Conservation (phyloP, 2,797 vertebrate species). For the Parauchenoglanis ngamensis region DNA sequence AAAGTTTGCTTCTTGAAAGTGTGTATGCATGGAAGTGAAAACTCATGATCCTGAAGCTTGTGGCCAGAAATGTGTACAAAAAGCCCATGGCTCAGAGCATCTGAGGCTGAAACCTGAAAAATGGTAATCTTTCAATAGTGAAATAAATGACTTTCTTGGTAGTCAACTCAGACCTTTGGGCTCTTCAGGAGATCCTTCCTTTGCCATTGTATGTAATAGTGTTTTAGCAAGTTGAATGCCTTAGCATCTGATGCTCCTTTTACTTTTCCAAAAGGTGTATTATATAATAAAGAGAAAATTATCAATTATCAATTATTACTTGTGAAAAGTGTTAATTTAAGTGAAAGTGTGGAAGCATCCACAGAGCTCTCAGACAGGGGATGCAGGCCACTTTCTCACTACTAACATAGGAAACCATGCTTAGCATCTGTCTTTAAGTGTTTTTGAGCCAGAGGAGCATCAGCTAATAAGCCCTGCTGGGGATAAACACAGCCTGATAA, state of each 20-base stretch:
- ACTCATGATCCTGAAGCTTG: background rate
- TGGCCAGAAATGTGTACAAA: background rate
- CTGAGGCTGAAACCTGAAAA: background rate
- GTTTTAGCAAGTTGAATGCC: background rate
- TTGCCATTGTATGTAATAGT: background rate
- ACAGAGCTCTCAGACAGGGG: background rate
- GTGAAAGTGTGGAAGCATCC: background rate
- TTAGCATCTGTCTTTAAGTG: slow-evolving; percentile 89
- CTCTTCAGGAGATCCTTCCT: background rate
- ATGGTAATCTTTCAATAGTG: background rate
- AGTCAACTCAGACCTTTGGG: background rate
- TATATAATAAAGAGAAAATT: background rate
- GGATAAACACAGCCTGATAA: slow-evolving; percentile 99
- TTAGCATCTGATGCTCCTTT: background rate
- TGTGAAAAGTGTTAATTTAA: background rate
- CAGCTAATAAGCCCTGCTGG: slow-evolving; percentile 95
- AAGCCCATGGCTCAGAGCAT: background rate
- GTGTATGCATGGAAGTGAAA: background rate
- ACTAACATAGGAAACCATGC: slow-evolving; percentile 89
- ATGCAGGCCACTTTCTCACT: slow-evolving; percentile 66
- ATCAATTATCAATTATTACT: too few relatives aligned
- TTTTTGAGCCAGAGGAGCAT: slow-evolving; percentile 87
- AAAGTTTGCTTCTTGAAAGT: background rate
- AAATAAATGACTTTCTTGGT: background rate
- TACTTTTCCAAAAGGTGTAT: background rate